Base-by-base conservation (phyloP, 2,888 invertebrate genomes). In the Galeruca laticollis region DNA sequence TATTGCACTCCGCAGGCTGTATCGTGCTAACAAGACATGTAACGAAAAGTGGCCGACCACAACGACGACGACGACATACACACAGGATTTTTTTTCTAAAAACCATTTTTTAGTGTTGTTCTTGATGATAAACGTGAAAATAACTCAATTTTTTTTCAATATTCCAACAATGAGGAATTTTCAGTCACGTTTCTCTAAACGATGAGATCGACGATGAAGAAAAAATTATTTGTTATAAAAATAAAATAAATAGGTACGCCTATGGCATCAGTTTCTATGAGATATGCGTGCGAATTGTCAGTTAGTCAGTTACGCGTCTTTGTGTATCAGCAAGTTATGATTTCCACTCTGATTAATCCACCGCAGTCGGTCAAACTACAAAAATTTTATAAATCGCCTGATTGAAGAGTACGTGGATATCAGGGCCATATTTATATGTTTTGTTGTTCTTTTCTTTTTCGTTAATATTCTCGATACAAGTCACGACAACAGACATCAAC, bases 321-420 rank as follows among this genome's bases (percentile, higher is more conserved):
- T 69, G 72, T 60, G 62, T 74, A 70, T 60, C 49, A 70, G 52
- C 57, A 67, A 70, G 56, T 69, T 67, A 70, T 72, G 69, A 69
- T 75, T 75, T 73, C 74, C 73, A 74, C 71, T 73, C 73, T 71
- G 68, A 71, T 75, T 75, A 68, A 68, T 60, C 63, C 63, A 49
- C 71, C 68, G 67, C 71, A 74, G 59, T 73, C 65, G 72, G 74
- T 68, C 69, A 66, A 60, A 62, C 57, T 56, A 1, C 33, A 64
- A 71, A 66, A 71, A 73, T 73, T 59, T 40, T 69, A 73, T 73
- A 70, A 60, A 59, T 51, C 51, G 49, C 37, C 9, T 47, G 59
- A 60, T 59, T 66, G 66, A 59, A 49, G 47, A 68, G 35, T 68
- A 47, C 59, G 33, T 35, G 60, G n/a, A 61, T 61, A 33, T 47